phyloP scores from a whole-genome alignment of 2,113 vertebrate species.

The Stercorarius parasiticus region DNA sequence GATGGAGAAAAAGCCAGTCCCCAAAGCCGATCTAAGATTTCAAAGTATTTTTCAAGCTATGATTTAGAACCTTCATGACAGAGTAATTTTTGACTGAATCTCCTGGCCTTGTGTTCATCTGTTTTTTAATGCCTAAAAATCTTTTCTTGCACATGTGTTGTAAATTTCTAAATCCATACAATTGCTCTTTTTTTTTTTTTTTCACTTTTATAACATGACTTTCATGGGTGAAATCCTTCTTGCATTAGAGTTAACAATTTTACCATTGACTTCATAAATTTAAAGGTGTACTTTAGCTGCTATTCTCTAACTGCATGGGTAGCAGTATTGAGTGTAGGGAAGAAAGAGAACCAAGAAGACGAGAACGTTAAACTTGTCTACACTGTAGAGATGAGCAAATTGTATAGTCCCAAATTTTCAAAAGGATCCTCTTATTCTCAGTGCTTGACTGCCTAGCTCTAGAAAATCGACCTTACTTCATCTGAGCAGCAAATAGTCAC shows the following conservation, averaged over 20 bases:
- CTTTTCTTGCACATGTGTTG: background rate
- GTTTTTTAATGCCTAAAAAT: background rate
- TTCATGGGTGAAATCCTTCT: background rate
- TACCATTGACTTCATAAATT: background rate
- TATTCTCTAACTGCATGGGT: background rate
- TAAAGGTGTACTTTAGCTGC: background rate
- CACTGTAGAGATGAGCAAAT: background rate
- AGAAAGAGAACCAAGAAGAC: background rate
- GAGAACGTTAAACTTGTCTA: background rate
- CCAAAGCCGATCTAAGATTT: background rate
- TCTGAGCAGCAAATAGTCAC: background rate
- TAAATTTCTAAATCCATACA: background rate
- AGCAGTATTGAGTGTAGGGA: background rate
- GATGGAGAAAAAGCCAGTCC: background rate
- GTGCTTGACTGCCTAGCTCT: background rate
- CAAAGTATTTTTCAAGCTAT: background rate
- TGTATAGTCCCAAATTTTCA: background rate
- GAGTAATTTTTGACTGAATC: background rate
- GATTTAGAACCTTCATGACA: background rate
- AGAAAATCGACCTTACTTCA: background rate
- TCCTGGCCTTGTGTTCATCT: background rate
- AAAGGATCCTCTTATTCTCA: background rate
- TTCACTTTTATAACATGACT: background rate
- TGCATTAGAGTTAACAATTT: background rate
- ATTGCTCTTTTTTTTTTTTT: background rate